Evolutionary conservation across 1,140 invertebrate species (phyloP), one percentile per base, ranked within the genome.

Genomic region (Onthophagus taurus): DNA sequence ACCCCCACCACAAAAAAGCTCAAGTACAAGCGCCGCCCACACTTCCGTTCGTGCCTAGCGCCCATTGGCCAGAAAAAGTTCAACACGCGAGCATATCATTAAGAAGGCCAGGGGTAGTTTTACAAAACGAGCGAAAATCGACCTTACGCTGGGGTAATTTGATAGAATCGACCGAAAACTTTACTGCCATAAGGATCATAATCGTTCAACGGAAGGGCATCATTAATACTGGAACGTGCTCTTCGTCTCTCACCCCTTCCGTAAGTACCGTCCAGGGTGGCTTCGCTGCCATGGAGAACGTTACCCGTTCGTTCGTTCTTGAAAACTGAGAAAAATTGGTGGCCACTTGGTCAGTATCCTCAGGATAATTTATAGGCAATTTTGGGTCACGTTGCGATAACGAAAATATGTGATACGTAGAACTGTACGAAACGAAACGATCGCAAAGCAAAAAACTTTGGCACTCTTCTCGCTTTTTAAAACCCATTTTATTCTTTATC

Each of bases 91-190:
- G 47, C 60, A 61, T 60, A 56, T 61, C 60, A 60, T 63, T 63
- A 61, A 60, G 58, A 58, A 61, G 54, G 51, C 58, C 55, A 59
- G 55, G 52, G 56, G n/a, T n/a, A 59, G 53, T 63, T 63, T 61
- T 63, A 57, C 48, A 47, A 50, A 44, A 50, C 48, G n/a, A n/a
- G 45, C 53, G 57, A 58, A 59, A 51, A 42, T 58, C 57, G 52
- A 44, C 57, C 58, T 48, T 55, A 63, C 45, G 48, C 48, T 43
- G 31, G 41, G 33, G 38, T 39, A 26, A 45, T 45, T 45, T 45
- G 31, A 33, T 37, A 38, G 45, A 52, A 44, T 34, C 42, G 41
- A 29, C 34, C 26, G 34, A 45, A 31, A 44, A 48, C 37, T 21
- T 33, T 21, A 34, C 19, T 41, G 23, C 49, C 26, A 31, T 55